These are phyloP conservation scores for Sebastes iracundus DNA, from an alignment of 2,797 vertebrate species.

Conservation along the genomic window DNA sequence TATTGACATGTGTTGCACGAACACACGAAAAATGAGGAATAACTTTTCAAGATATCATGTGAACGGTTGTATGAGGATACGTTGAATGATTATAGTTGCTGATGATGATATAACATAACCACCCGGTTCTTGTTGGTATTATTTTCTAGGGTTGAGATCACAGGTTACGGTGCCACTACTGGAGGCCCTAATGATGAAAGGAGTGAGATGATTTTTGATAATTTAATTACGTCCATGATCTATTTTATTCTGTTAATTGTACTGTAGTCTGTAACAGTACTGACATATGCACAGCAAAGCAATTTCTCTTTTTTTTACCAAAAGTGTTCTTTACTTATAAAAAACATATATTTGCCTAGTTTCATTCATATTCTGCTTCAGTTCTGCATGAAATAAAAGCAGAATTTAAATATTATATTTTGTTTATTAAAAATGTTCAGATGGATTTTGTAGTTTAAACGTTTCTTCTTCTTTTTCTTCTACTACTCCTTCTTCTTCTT, in stretches of 20 bases:
- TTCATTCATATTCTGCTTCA: neutral
- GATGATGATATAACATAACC: neutral
- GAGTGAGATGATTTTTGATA: neutral
- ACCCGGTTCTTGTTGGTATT: neutral
- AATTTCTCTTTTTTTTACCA: neutral
- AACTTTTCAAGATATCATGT: too few species aligned
- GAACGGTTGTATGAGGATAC: rapidly evolving
- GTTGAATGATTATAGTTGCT: too few species aligned
- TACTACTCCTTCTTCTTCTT: neutral
- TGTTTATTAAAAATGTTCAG: neutral
- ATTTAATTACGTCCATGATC: neutral
- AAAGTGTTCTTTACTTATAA: neutral
- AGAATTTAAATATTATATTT: neutral
- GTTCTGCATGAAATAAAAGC: neutral
- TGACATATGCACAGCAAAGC: neutral
- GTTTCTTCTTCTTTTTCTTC: too few species aligned
- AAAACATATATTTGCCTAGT: neutral
- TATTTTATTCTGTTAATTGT: neutral
- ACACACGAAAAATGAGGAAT: too few species aligned
- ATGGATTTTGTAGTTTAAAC: neutral
- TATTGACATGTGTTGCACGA: too few species aligned
- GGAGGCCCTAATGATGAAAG: neutral
- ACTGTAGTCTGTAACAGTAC: neutral
- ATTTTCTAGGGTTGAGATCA: neutral
- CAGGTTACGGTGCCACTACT: neutral